Evolutionary conservation across 2,113 vertebrate species (phyloP).

Genomic region (Thamnaconus septentrionalis): DNA sequence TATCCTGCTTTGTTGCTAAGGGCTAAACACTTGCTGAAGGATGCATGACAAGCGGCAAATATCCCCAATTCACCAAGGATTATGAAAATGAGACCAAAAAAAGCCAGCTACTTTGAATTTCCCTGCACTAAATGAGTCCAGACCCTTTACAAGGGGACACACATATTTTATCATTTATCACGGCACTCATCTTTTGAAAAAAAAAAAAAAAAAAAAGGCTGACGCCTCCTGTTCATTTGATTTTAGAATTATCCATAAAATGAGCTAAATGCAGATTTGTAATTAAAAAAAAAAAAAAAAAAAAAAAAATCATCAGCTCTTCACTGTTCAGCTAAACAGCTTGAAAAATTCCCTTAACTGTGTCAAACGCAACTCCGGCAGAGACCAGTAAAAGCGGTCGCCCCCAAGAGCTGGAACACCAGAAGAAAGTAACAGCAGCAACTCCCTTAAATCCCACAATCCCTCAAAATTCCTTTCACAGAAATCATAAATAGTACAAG

Average conservation of each 20-base stretch:
- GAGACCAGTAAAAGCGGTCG: slow-evolving; percentile 14
- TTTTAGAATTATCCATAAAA: slow-evolving; percentile 13
- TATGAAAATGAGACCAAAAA: no score
- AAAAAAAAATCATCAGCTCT: slow-evolving; percentile 4
- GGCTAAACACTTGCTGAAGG: no score
- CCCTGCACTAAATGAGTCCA: no score
- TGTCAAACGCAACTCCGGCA: slow-evolving; percentile 7
- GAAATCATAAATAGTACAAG: slow-evolving; percentile 59
- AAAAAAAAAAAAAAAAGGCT: no score
- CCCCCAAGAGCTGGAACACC: slow-evolving; percentile 4
- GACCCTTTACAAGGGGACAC: no score
- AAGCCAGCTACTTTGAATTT: no score
- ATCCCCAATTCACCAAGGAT: no score
- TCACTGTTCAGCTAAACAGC: slow-evolving; percentile 15
- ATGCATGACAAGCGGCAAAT: no score
- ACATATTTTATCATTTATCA: no score
- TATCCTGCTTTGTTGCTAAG: no score
- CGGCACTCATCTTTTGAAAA: no score
- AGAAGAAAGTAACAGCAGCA: slow-evolving; percentile 13
- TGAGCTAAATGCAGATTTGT: slow-evolving; percentile 8
- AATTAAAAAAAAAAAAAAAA: slow-evolving; percentile 9
- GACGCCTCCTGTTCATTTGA: no score
- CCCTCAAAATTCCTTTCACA: slow-evolving; percentile 57
- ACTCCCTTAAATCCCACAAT: slow-evolving; percentile 30
- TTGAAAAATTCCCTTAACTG: slow-evolving; percentile 61